phyloP scores from a whole-genome alignment of 2,888 invertebrate genomes.

The Nudaria mundana region DNA sequence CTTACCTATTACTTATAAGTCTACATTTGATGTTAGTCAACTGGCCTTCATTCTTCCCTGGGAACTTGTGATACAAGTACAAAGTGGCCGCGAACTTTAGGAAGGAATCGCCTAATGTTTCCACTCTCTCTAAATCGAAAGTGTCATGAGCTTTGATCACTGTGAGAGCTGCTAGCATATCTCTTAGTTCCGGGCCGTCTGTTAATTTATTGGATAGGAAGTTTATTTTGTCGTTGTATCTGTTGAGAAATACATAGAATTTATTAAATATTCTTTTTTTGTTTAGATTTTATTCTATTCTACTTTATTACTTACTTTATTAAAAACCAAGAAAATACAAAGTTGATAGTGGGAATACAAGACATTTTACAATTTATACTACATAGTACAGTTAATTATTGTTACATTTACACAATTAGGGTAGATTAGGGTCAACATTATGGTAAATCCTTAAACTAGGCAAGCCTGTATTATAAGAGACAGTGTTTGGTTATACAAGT shows the following conservation, averaged over 20 bases:
- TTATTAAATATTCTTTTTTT: too few relatives aligned
- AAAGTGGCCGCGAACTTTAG: constrained; percentile 90
- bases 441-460: too few relatives aligned
- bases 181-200: constrained; percentile 71
- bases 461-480: too few relatives aligned
- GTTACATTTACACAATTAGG: too few relatives aligned
- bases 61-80: constrained; percentile 86
- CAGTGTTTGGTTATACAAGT: too few relatives aligned
- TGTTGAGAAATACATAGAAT: constrained; percentile 31
- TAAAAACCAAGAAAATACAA: too few relatives aligned
- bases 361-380: too few relatives aligned
- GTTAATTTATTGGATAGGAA: constrained; percentile 38
- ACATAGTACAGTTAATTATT: too few relatives aligned
- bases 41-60: constrained; percentile 87
- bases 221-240: constrained; percentile 54
- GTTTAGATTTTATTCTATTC: too few relatives aligned
- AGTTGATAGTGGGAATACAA: too few relatives aligned
- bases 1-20: constrained; percentile 88
- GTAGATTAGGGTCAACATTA: too few relatives aligned
- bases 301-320: too few relatives aligned
- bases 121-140: constrained; percentile 90
- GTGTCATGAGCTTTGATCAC: constrained; percentile 87
- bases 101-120: constrained; percentile 94
- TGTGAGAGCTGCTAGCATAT: constrained; percentile 84
- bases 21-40: constrained; percentile 87